Percentiles rank a stretch among this genome's conserved stretches.
Conservation (phyloP, 2,797 vertebrate genomes). For the Luscinia luscinia region DNA sequence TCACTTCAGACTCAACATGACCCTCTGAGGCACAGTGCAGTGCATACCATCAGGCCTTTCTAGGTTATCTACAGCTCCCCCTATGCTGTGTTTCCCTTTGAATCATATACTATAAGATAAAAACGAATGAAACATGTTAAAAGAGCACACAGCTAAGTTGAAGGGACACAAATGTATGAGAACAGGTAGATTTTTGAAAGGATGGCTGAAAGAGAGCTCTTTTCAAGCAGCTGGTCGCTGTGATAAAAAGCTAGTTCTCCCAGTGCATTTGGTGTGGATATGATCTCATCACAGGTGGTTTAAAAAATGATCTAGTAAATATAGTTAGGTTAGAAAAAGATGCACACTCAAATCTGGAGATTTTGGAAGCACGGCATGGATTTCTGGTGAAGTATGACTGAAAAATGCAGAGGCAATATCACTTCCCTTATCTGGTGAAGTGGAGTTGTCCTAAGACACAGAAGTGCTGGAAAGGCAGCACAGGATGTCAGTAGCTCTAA, state of each 20-base stretch:
- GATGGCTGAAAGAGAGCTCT: constrained; percentile 43
- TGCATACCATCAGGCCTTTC: constrained; percentile 18
- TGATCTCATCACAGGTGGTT: constrained; percentile 61
- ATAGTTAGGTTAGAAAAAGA: constrained; percentile 55
- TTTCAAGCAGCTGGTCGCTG: constrained; percentile 42
- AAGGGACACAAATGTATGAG: constrained; percentile 61
- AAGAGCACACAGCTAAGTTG: constrained; percentile 38
- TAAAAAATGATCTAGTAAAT: constrained; percentile 41
- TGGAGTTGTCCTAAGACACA: neutral
- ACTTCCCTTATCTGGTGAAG: neutral
- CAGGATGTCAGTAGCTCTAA: neutral
- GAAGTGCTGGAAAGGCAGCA: neutral
- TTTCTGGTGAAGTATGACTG: neutral
- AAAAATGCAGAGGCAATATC: neutral
- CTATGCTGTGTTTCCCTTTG: constrained; percentile 26
- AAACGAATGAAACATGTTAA: constrained; percentile 52
- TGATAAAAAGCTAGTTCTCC: constrained; percentile 38
- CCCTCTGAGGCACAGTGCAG: constrained; percentile 9
- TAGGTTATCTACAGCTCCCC: constrained; percentile 36
- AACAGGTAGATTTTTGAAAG: constrained; percentile 56
- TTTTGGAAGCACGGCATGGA: neutral
- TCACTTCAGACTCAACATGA: constrained; percentile 44
- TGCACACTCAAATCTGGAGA: neutral
- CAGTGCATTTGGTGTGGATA: constrained; percentile 33
- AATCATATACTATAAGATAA: constrained; percentile 44